Base-by-base conservation (phyloP, 1,140 invertebrate genomes). In the Belonocnema kinseyi region DNA sequence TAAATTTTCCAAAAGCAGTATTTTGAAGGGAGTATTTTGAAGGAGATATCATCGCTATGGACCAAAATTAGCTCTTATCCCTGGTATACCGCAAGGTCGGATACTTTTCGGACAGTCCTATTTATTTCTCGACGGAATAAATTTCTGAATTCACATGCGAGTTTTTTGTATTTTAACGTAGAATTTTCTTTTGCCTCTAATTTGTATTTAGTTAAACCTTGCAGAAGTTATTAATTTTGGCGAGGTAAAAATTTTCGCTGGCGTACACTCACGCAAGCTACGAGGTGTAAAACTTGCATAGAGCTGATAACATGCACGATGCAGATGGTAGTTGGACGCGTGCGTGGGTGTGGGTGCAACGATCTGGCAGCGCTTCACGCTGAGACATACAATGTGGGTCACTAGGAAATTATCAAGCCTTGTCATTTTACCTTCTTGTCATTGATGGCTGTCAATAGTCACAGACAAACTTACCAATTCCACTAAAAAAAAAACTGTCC, bases 341-440 rank as follows among this genome's bases (percentile, higher is more conserved):
- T 77, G 82, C 85, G 86, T 88, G 85, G 84, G 87, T 26, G 21
- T 3, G n/a, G n/a, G 78, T 40, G 40, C 40, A 40, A 46, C 40
- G 40, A 8, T 46, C 40, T 46, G 40, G 80, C 74, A 78, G 82
- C 78, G 72, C 76, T 74, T 17, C 54, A 72, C 76, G 85, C 82
- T 82, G 84, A 81, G 82, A 84, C 70, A 80, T 75, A 75, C 77
- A 75, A 88, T 88, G 87, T 89, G 85, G 88, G 88, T 89, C 88
- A 89, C 85, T 89, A 83, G 87, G 86, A 88, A 89, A 89, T 87
- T 85, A 82, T 84, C 83, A 80, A n/a, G 82, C 83, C 84, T 85
- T 83, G 73, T 74, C 61, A 61, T 78, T 79, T 72, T 76, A 71
- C 74, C 76, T 76, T 76, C 74, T 76, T 77, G 73, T 70, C 75